These are phyloP conservation scores for Thera britannica DNA, from an alignment of 2,888 invertebrate species.

Conservation along the genomic window DNA sequence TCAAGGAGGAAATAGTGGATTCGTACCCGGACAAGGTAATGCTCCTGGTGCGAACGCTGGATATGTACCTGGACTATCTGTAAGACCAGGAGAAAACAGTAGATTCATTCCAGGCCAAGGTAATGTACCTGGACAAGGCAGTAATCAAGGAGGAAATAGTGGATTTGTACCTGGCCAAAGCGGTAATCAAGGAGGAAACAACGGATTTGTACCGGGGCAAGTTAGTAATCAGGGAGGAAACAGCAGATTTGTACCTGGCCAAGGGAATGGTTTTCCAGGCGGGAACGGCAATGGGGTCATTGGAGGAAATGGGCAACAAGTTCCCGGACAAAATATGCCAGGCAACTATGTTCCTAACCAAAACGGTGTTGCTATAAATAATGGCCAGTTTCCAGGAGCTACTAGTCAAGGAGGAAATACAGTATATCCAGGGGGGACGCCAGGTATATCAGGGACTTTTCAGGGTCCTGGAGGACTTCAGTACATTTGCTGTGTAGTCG, in stretches of 20 bases:
- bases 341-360: background rate
- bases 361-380: background rate
- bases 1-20: slow-evolving; percentile 7
- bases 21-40: slow-evolving; percentile 18
- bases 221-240: slow-evolving; percentile 1
- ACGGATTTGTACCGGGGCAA: slow-evolving; percentile 31
- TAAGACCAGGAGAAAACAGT: slow-evolving; percentile 2
- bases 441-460: slow-evolving; percentile 49
- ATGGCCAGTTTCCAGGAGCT: slow-evolving; percentile 2
- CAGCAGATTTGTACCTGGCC: slow-evolving; percentile 14
- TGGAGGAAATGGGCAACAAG: background rate
- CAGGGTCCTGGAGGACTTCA: slow-evolving; percentile 51
- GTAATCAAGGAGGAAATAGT: slow-evolving; percentile 12
- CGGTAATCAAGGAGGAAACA: slow-evolving; percentile 6
- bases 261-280: slow-evolving; percentile 4
- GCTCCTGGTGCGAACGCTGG: background rate
- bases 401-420: slow-evolving; percentile 15
- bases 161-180: slow-evolving; percentile 21
- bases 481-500: slow-evolving; percentile 57
- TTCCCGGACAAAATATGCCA: background rate
- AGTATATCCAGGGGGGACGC: slow-evolving; percentile 24
- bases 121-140: slow-evolving; percentile 22
- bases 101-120: slow-evolving; percentile 20
- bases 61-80: slow-evolving; percentile 8
- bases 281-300: background rate